These are phyloP conservation scores for Orbicella faveolata DNA, from an alignment of 64 coral and sea anemone genomes.

Conservation along the genomic window DNA sequence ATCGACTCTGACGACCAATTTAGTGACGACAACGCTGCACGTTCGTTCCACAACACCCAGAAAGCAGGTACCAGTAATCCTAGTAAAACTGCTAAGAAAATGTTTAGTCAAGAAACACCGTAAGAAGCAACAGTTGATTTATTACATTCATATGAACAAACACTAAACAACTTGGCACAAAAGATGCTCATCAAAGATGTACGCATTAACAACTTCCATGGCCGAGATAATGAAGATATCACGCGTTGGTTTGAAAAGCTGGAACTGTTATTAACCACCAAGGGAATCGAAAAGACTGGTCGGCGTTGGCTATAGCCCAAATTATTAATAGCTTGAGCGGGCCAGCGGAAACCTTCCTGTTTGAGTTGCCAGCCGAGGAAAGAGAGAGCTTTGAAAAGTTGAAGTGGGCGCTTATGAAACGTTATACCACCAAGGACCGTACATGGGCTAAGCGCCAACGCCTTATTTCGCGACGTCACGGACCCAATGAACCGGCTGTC, in stretches of 20 bases:
- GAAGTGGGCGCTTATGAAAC: too few species aligned
- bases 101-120: too few species aligned
- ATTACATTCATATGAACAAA: background rate
- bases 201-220: background rate
- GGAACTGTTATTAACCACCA: background rate
- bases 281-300: background rate
- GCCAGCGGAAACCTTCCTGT: background rate
- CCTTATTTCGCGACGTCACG: too few species aligned
- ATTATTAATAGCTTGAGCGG: background rate
- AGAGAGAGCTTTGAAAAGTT: background rate
- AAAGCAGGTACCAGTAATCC: too few species aligned
- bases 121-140: background rate
- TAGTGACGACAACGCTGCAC: too few species aligned
- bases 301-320: background rate
- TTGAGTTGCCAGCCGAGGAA: background rate
- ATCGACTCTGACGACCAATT: too few species aligned
- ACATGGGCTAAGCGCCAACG: too few species aligned
- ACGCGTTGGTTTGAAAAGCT: background rate
- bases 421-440: too few species aligned
- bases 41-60: too few species aligned
- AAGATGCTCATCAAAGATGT: background rate
- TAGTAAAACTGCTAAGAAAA: too few species aligned
- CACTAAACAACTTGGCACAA: background rate
- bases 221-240: background rate
- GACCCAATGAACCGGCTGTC: too few species aligned